Conservation (phyloP, 2,888 invertebrate species). For the Troglohyphantes excavatus region DNA sequence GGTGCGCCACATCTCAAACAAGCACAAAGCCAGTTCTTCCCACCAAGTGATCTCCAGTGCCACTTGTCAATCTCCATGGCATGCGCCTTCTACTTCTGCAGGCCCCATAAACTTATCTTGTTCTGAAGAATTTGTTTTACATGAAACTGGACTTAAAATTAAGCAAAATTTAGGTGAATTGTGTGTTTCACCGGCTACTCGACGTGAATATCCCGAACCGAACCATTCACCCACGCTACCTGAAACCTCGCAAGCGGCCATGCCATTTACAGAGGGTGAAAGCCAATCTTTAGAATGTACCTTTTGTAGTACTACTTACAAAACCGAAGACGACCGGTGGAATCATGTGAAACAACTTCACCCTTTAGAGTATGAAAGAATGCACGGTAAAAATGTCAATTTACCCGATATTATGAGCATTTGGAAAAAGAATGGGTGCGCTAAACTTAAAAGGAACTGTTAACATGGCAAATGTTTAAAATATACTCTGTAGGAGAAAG, state of each 20-base stretch:
- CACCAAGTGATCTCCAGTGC: not conserved
- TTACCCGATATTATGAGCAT: not conserved
- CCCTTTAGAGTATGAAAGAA: slow-evolving; percentile 19
- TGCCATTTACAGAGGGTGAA: not conserved
- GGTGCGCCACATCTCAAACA: slow-evolving; percentile 94
- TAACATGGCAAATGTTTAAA: not conserved
- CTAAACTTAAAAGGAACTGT: not conserved
- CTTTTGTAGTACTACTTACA: slow-evolving; percentile 29
- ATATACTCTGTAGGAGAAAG: no score
- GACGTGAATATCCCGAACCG: not conserved
- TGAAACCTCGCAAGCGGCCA: not conserved
- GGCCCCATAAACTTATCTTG: no score
- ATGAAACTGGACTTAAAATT: no score
- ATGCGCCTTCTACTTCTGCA: not conserved
- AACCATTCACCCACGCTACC: not conserved
- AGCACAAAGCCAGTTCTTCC: slow-evolving; percentile 85
- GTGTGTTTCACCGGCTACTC: not conserved
- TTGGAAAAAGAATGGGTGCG: slow-evolving; percentile 18
- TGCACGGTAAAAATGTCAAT: slow-evolving; percentile 1
- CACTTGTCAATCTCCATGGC: no score
- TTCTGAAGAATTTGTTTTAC: no score
- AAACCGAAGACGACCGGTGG: not conserved
- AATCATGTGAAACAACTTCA: slow-evolving; percentile 56
- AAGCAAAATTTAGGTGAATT: not conserved
- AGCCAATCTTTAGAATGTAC: slow-evolving; percentile 25